These are phyloP conservation scores for Sakesphorus luctuosus DNA, from an alignment of 2,113 vertebrate species.

Conservation along the genomic window DNA sequence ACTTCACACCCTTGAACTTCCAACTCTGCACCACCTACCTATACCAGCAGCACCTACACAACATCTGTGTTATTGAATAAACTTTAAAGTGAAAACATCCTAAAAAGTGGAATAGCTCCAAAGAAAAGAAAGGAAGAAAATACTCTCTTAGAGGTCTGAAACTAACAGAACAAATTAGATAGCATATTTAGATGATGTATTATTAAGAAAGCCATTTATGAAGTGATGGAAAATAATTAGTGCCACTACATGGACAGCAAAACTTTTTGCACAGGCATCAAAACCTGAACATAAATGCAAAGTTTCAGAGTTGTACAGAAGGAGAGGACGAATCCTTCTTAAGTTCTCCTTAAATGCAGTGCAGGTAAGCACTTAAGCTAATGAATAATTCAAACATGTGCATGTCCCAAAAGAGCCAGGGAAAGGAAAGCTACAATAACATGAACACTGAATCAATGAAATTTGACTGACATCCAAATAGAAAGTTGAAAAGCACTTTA, in stretches of 20 bases:
- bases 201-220: not conserved
- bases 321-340: not conserved
- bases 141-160: not conserved
- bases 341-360: not conserved
- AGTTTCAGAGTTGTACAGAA: not conserved
- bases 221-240: not conserved
- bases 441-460: not conserved
- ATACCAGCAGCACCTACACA: not conserved
- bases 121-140: not conserved
- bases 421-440: not conserved
- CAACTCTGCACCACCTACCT: not conserved
- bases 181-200: not conserved
- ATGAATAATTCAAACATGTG: not conserved
- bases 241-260: not conserved
- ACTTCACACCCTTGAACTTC: not conserved
- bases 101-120: not conserved
- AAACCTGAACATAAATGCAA: not conserved
- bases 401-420: not conserved
- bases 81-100: not conserved
- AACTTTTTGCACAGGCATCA: not conserved
- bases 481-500: not conserved
- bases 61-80: not conserved
- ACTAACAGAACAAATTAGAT: not conserved
- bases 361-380: not conserved
- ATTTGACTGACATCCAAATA: not conserved